phyloP scores from a whole-genome alignment of 2,113 vertebrate species.

The Melanocharis versteri region DNA sequence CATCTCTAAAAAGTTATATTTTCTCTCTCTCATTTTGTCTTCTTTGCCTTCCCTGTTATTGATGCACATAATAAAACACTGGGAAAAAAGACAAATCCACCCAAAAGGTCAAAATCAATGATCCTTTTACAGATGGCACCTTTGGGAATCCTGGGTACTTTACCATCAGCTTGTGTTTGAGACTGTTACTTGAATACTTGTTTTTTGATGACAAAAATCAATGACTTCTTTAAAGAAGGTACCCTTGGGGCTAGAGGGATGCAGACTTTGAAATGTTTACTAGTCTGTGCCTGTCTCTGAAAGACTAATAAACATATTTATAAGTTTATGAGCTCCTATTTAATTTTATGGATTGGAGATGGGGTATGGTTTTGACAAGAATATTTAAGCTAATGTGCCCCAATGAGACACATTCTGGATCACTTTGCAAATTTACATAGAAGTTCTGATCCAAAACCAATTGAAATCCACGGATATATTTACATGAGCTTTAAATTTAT shows the following conservation, averaged over 20 bases:
- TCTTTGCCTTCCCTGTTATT: slow-evolving; percentile 44
- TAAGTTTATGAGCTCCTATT: slow-evolving; percentile 46
- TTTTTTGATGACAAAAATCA: slow-evolving; percentile 77
- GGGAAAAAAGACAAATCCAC: slow-evolving; percentile 62
- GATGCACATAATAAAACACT: slow-evolving; percentile 66
- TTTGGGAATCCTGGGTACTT: slow-evolving; percentile 66
- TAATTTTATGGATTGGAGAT: slow-evolving; percentile 51
- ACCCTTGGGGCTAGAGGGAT: slow-evolving; percentile 51
- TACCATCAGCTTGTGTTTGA: slow-evolving; percentile 63
- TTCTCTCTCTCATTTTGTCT: slow-evolving; percentile 37
- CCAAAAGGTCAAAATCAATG: slow-evolving; percentile 78
- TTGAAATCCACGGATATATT: not conserved
- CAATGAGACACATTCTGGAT: not conserved
- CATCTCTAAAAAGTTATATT: slow-evolving; percentile 28
- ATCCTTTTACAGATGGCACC: slow-evolving; percentile 68
- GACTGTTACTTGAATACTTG: slow-evolving; percentile 71
- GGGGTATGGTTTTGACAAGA: slow-evolving; percentile 23
- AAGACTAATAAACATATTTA: slow-evolving; percentile 61
- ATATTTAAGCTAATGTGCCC: slow-evolving; percentile 37
- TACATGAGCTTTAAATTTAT: slow-evolving; percentile 12
- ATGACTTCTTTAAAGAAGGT: slow-evolving; percentile 69
- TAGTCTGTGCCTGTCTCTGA: slow-evolving; percentile 20
- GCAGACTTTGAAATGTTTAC: slow-evolving; percentile 69
- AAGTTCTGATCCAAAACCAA: not conserved
- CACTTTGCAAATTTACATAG: not conserved